Evolutionary conservation across 2,888 invertebrate genomes (phyloP).

Genomic region (Nesidiocoris tenuis): DNA sequence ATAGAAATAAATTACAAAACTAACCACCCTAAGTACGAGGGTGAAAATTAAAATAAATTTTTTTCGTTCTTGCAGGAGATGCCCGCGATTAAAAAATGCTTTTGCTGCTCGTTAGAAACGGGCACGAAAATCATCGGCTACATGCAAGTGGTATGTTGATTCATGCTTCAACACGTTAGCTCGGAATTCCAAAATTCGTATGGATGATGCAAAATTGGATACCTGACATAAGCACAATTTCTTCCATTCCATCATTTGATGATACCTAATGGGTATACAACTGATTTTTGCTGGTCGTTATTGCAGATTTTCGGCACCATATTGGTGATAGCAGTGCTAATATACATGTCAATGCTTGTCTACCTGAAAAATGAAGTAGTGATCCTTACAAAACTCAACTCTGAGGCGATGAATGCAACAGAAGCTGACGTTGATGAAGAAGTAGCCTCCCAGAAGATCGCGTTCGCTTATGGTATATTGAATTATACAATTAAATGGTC

Average conservation of each 20-base stretch:
- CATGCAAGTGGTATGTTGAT: slow-evolving; percentile 9
- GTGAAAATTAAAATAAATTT: too few species aligned
- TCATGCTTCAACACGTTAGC: too few species aligned
- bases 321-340: neutral
- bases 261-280: too few species aligned
- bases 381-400: neutral
- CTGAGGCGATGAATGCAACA: slow-evolving; percentile 3
- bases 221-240: too few species aligned
- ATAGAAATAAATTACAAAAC: too few species aligned
- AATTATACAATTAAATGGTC: too few species aligned
- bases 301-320: slow-evolving; percentile 2
- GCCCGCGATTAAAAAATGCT: slow-evolving; percentile 27
- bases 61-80: neutral
- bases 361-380: slow-evolving; percentile 7
- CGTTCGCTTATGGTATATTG: slow-evolving; percentile 15
- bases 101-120: slow-evolving; percentile 31
- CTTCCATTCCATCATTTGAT: too few species aligned
- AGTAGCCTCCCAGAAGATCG: slow-evolving; percentile 5
- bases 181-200: neutral
- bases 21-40: too few species aligned
- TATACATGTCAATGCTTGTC: neutral
- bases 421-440: slow-evolving; percentile 5
- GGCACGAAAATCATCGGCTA: slow-evolving; percentile 29
- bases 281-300: too few species aligned
- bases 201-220: too few species aligned